Conservation (phyloP, 2,113 vertebrate species). For the human (Homo sapiens) region GRCh38 chr12:23130001-23130500, state of each 20-base stretch:
- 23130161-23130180: background rate
- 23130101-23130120: background rate
- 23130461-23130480: background rate
- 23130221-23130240: background rate
- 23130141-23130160: background rate
- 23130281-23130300: background rate
- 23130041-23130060: background rate
- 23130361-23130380: background rate
- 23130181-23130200: background rate
- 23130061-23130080: background rate
- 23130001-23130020: background rate
- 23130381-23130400: conserved; percentile 12
- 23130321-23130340: conserved; percentile 18
- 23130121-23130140: background rate
- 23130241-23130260: background rate
- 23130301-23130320: background rate
- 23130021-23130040: background rate
- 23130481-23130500: background rate
- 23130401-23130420: background rate
- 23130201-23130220: background rate
- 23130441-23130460: background rate
- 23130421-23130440: background rate
- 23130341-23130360: conserved; percentile 16
- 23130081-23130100: background rate
- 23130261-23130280: background rate